Conservation (phyloP, 2,888 invertebrate species). For the Harpagoxenus sublaevis region DNA sequence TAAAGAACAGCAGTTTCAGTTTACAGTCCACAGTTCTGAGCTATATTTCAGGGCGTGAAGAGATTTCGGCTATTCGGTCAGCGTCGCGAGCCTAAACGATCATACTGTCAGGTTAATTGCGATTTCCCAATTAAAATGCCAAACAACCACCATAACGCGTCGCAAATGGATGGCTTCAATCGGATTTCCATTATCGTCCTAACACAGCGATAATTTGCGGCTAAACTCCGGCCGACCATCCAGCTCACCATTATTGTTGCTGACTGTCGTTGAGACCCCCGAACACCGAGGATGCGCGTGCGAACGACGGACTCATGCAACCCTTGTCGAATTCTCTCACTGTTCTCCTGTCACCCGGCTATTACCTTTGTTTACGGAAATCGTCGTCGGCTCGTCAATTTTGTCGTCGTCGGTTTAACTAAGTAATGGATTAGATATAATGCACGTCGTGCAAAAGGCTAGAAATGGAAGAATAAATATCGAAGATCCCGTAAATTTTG, state of each 20-base stretch:
- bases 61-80: conserved; percentile 32
- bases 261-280: conserved; percentile 53
- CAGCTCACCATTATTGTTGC: conserved; percentile 63
- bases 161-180: conserved; percentile 80
- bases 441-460: not conserved
- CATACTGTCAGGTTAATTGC: conserved; percentile 79
- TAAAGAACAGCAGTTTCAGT: conserved; percentile 3
- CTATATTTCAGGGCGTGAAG: conserved; percentile 25
- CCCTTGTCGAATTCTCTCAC: not conserved
- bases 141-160: conserved; percentile 76
- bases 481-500: not conserved
- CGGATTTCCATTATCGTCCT: conserved; percentile 83
- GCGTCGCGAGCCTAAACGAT: conserved; percentile 58
- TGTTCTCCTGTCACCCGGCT: conserved; percentile 17
- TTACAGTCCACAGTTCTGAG: not conserved
- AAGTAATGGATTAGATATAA: conserved; percentile 62
- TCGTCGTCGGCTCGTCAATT: conserved; percentile 67
- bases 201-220: conserved; percentile 82
- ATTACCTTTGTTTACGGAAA: conserved; percentile 61
- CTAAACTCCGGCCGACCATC: conserved; percentile 71
- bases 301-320: conserved; percentile 18
- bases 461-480: not conserved
- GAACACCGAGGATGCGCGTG: conserved; percentile 45
- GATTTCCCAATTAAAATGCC: conserved; percentile 81
- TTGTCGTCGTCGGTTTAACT: conserved; percentile 57